Evolutionary conservation across 37 sponge, comb jelly and placozoan genomes (phyloP).

Genomic region (Geodia barretti): DNA sequence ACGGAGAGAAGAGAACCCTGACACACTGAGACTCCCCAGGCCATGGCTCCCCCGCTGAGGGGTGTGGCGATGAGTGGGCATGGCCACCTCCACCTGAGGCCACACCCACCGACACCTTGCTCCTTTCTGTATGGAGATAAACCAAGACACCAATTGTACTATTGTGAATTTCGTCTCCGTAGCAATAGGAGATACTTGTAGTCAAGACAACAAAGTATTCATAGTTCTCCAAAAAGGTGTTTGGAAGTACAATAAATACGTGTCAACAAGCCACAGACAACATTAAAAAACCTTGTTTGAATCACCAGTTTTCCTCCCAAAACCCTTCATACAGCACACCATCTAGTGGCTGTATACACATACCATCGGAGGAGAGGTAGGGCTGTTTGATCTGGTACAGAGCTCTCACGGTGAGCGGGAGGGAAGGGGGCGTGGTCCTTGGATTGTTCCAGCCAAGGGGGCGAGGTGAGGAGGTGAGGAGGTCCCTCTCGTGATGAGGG

Average conservation of each 20-base stretch:
- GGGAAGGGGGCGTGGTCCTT: conserved; percentile 21
- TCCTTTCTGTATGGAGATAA: neutral
- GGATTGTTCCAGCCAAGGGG: conserved; percentile 41
- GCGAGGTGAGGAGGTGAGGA: conserved; percentile 28
- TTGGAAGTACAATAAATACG: no score
- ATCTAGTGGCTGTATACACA: no score
- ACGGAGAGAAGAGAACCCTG: neutral
- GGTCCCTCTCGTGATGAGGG: conserved; percentile 9
- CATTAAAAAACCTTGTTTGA: no score
- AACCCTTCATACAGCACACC: no score
- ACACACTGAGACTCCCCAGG: neutral
- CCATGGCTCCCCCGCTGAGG: neutral
- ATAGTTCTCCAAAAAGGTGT: no score
- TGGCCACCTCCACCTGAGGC: neutral
- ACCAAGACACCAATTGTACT: no score
- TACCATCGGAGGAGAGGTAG: conserved; percentile 26
- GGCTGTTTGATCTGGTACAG: conserved; percentile 79
- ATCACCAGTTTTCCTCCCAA: no score
- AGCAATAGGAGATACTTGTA: no score
- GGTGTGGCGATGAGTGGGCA: neutral
- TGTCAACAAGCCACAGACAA: no score
- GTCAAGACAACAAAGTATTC: no score
- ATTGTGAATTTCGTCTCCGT: no score
- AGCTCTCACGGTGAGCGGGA: conserved; percentile 35
- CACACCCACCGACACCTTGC: neutral